A percentile compares a stretch with the other conserved stretches of the same genome.
Conservation (phyloP, 2,113 vertebrate species). For the Orientallactaga bullata region DNA sequence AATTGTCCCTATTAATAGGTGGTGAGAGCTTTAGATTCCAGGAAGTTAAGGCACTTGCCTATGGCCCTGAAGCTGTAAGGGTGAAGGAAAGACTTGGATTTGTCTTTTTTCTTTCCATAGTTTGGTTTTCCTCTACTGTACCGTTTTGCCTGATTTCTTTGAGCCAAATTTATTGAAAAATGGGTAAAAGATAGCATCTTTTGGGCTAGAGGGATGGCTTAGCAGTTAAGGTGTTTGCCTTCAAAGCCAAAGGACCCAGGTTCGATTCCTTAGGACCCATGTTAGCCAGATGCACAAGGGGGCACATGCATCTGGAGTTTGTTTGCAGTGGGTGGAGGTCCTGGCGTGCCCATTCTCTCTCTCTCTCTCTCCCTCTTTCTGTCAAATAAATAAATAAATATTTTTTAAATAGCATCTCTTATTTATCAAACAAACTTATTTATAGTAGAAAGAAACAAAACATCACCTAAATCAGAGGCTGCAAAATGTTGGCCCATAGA, state of each 20-base stretch:
- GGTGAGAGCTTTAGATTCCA: background rate
- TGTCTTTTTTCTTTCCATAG: conserved; percentile 6
- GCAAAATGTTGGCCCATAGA: background rate
- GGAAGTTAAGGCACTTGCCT: background rate
- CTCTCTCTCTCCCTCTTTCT: too few relatives aligned
- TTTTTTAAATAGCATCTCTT: background rate
- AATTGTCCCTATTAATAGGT: background rate
- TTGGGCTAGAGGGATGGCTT: too few relatives aligned
- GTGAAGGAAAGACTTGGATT: background rate
- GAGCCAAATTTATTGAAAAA: conserved; percentile 25
- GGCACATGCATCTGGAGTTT: too few relatives aligned
- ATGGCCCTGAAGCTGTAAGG: background rate
- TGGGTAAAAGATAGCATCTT: background rate
- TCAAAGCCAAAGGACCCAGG: too few relatives aligned
- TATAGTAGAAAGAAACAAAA: background rate
- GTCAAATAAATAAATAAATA: too few relatives aligned
- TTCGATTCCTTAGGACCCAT: too few relatives aligned
- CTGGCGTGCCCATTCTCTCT: too few relatives aligned
- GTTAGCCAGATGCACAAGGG: too few relatives aligned
- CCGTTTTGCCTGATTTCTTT: conserved; percentile 25
- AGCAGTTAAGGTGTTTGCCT: too few relatives aligned
- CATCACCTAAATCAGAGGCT: background rate
- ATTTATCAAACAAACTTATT: conserved; percentile 50
- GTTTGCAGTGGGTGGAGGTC: too few relatives aligned
- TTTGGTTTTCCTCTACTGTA: background rate